Base-by-base conservation (phyloP, 1,140 invertebrate genomes). In the Drosophila persimilis region DNA sequence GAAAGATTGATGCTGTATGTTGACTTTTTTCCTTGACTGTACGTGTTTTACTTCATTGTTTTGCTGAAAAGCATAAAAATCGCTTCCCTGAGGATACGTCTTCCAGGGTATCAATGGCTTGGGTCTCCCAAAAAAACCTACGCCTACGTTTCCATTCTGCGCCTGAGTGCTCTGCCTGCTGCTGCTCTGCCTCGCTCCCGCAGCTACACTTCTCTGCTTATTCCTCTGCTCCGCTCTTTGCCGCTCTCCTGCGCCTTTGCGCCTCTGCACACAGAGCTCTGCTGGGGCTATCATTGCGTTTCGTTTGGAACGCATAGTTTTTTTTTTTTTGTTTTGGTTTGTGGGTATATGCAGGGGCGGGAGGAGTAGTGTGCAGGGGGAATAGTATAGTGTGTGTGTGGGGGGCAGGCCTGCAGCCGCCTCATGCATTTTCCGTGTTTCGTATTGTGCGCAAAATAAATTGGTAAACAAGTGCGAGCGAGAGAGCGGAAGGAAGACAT, bases 391-490 rank as follows among this genome's bases (percentile, higher is more conserved):
- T 53, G 43, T 60, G 53, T 41, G 35, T n/a, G 15, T 11, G 63
- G 39, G 0, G 3, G 31, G 52, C 43, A 17, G 43, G 13, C 58
- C 22, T 22, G 43, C 43, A 64, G 39, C 51, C 60, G 67, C 57
- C 65, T 78, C 71, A 88, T 86, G 78, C 81, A 86, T 86, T 86
- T 86, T 88, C 78, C 77, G 81, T 85, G 83, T 85, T 86, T 85
- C 83, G 83, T 88, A 75, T 81, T 85, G 83, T 86, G 83, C 70
- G 81, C 81, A 86, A 86, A 88, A 86, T 86, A 86, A 86, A 86
- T 86, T 86, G 81, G 81, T 81, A 86, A 86, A 79, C 81, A 86
- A 88, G 81, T 78, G 56, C 75, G 53, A 50, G 22, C 45, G 17
- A 26, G 15, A 39, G 15, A 56, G 5, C 45, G 26, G 59, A 9